phyloP scores from a whole-genome alignment of 37 sponge, comb jelly and placozoan species.

The Oscarella lobularis region DNA sequence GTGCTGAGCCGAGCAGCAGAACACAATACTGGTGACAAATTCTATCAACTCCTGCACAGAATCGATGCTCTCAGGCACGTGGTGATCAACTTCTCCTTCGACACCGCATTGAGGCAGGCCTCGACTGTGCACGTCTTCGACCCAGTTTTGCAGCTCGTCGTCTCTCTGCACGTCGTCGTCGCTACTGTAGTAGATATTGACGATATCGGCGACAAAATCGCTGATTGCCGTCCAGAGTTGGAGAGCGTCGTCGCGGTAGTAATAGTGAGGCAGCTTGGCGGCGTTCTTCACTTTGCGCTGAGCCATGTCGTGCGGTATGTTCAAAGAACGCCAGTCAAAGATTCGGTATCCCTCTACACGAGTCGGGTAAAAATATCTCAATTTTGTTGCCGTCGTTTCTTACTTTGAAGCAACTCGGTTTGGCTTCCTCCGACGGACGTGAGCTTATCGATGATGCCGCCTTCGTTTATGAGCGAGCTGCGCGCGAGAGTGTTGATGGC shows the following conservation, averaged over 20 bases:
- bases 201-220: background rate
- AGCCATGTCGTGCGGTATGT: background rate
- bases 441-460: no score
- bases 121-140: background rate
- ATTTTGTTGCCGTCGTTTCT: no score
- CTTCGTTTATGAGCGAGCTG: no score
- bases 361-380: background rate
- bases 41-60: constrained; percentile 25
- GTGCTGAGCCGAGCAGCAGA: constrained; percentile 37
- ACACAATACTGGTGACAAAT: constrained; percentile 40
- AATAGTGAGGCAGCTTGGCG: constrained; percentile 36
- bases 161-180: background rate
- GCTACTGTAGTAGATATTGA: background rate
- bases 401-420: no score
- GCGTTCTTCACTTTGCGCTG: constrained; percentile 45
- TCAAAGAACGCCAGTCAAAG: background rate
- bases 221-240: background rate
- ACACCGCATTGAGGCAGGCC: background rate
- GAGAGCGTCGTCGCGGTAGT: constrained; percentile 65
- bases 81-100: constrained; percentile 6
- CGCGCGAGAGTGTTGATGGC: no score
- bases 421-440: no score
- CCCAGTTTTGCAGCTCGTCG: background rate
- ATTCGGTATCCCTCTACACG: background rate
- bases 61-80: constrained; percentile 20